Conservation (phyloP, 2,113 vertebrate species). For the Apeltes quadracus region DNA sequence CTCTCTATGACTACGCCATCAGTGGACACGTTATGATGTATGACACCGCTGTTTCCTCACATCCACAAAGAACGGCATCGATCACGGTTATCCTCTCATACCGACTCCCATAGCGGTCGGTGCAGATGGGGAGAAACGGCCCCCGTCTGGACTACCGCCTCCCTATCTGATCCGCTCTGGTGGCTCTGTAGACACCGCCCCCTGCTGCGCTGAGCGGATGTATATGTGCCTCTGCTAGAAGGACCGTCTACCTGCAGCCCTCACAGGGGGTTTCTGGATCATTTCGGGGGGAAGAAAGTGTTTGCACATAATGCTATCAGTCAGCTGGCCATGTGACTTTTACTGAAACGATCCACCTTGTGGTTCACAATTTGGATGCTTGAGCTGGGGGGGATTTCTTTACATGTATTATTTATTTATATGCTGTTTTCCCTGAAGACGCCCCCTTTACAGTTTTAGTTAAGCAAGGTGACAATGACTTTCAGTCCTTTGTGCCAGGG, state of each 20-base stretch:
- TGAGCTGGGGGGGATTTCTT: background rate
- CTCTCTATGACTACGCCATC: background rate
- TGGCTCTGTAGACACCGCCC: slow-evolving; percentile 31
- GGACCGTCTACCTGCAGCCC: slow-evolving; percentile 7
- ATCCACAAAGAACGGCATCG: background rate
- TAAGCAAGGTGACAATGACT: slow-evolving; percentile 1
- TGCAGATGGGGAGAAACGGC: background rate
- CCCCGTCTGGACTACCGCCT: background rate
- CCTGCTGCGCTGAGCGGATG: slow-evolving; percentile 39
- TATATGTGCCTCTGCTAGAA: background rate
- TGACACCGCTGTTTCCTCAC: background rate
- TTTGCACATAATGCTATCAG: background rate
- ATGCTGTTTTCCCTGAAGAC: background rate
- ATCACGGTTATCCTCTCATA: background rate
- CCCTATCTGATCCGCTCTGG: slow-evolving; percentile 1
- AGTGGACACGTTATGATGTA: background rate
- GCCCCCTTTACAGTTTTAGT: background rate
- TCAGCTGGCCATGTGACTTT: background rate
- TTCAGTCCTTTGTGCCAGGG: background rate
- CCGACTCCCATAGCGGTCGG: background rate
- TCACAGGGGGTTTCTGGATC: slow-evolving; percentile 17
- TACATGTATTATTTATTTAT: background rate
- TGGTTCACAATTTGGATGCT: background rate
- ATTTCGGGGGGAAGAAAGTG: background rate
- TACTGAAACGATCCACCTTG: background rate